Percentiles rank a stretch among this genome's conserved stretches.
Conservation (phyloP, 2,888 invertebrate genomes). For the Alentia gelatinosa region DNA sequence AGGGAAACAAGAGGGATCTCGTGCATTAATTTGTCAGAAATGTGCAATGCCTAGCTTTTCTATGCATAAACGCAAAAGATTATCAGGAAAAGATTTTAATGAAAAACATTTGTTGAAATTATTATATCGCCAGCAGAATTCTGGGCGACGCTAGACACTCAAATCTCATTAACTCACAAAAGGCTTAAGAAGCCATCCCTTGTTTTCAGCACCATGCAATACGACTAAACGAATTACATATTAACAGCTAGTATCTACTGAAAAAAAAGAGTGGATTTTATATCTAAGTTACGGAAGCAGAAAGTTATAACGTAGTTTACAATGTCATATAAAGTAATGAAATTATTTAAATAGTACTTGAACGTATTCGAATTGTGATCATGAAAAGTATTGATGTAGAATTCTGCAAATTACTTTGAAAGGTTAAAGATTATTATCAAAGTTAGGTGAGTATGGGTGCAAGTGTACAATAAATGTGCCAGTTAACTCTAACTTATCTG, state of each 20-base stretch:
- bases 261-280: not conserved
- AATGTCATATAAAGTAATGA: not conserved
- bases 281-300: not conserved
- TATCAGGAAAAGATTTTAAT: not conserved
- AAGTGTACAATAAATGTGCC: not conserved
- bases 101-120: not conserved
- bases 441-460: not conserved
- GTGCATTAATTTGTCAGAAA: not conserved
- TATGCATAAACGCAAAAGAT: not conserved
- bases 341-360: not conserved
- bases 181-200: not conserved
- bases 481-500: not conserved
- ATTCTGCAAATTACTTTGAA: not conserved
- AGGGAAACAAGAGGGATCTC: not conserved
- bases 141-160: too few relatives aligned
- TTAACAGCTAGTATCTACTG: not conserved
- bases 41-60: not conserved
- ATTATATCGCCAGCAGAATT: too few relatives aligned
- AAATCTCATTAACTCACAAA: not conserved
- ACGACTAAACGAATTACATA: not conserved
- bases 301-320: not conserved
- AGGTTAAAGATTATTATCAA: not conserved
- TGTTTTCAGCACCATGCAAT: constrained; percentile 1
- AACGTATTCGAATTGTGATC: not conserved
- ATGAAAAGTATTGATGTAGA: not conserved